phyloP scores from a whole-genome alignment of 2,888 invertebrate genomes.

The Chloromyia formosa region DNA sequence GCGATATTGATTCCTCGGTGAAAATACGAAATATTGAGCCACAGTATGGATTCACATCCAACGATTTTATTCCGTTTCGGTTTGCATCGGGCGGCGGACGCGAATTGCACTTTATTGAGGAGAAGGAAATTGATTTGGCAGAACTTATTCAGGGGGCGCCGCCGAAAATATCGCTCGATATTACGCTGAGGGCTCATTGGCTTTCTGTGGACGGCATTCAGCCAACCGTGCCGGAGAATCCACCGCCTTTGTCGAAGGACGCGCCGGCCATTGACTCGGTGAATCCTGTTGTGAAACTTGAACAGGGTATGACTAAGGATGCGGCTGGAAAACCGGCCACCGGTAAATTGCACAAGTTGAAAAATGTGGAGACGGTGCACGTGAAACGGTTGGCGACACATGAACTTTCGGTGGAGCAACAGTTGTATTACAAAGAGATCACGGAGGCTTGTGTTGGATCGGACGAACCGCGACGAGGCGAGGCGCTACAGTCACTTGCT shows the following conservation, averaged over 20 bases:
- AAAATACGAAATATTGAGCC: conserved; percentile 94
- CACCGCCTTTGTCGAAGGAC: conserved; percentile 91
- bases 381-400: conserved; percentile 95
- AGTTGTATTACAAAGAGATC: conserved; percentile 97
- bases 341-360: conserved; percentile 82
- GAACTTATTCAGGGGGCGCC: conserved; percentile 81
- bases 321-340: conserved; percentile 80
- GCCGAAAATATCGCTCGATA: conserved; percentile 88
- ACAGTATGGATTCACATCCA: conserved; percentile 89
- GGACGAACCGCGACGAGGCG: conserved; percentile 89
- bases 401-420: conserved; percentile 96
- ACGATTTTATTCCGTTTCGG: conserved; percentile 90
- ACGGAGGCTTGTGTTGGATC: conserved; percentile 99
- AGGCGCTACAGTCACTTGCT: conserved; percentile 76
- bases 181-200: conserved; percentile 93
- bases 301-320: conserved; percentile 78
- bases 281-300: conserved; percentile 85
- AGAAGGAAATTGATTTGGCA: conserved; percentile 91
- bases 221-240: conserved; percentile 98
- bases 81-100: conserved; percentile 97
- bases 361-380: conserved; percentile 92
- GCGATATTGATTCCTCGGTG: conserved; percentile 90
- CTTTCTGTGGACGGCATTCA: conserved; percentile 96
- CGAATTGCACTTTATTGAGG: conserved; percentile 94
- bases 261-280: conserved; percentile 86